phyloP scores from a whole-genome alignment of 2,113 vertebrate genomes.

The Barnardius zonarius region DNA sequence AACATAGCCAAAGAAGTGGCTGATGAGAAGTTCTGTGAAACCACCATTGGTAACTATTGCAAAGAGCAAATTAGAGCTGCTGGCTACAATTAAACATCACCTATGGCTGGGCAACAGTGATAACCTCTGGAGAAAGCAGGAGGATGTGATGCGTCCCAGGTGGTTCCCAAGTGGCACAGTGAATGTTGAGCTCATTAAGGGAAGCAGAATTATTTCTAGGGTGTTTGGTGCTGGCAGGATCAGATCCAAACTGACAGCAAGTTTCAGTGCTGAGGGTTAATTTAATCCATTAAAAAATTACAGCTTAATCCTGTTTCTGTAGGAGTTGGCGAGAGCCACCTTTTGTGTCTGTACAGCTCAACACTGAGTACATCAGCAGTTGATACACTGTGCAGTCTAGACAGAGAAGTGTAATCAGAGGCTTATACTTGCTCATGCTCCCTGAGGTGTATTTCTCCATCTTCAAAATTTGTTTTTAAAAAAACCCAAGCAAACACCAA shows the following conservation, averaged over 20 bases:
- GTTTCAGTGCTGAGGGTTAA: not conserved
- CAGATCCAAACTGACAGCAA: not conserved
- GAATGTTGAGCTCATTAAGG: not conserved
- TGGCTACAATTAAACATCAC: not conserved
- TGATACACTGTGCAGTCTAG: not conserved
- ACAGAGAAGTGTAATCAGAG: not conserved
- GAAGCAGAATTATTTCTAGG: not conserved
- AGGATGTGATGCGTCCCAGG: not conserved
- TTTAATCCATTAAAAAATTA: not conserved
- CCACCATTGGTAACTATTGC: constrained; percentile 78
- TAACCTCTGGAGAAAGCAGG: not conserved
- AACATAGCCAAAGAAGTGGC: constrained; percentile 88
- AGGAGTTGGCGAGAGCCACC: not conserved
- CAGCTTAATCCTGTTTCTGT: not conserved
- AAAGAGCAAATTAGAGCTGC: not conserved
- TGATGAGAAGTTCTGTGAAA: constrained; percentile 87
- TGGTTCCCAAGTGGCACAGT: accelerated
- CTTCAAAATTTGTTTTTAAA: not conserved
- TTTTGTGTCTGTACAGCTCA: not conserved
- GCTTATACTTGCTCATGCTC: not conserved
- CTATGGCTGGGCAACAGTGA: not conserved
- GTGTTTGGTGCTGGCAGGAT: not conserved
- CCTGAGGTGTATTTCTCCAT: not conserved
- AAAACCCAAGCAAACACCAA: not conserved
- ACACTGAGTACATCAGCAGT: accelerated